Evolutionary conservation across 1,140 invertebrate species (phyloP), one percentile per base, ranked within the genome.

Genomic region (Oncopodura yosiiana): DNA sequence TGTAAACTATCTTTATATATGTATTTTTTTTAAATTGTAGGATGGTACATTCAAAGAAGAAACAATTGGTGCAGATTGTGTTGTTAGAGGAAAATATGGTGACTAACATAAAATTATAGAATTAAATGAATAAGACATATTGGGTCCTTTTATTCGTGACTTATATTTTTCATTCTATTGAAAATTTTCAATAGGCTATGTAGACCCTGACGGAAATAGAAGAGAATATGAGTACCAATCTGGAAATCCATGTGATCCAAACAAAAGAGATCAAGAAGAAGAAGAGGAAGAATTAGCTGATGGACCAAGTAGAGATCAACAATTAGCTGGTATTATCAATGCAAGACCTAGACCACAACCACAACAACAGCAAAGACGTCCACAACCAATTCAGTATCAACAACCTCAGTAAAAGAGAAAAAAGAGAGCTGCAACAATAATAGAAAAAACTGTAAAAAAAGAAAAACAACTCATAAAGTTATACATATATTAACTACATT

Each of bases 1-100:
- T 34, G n/a, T n/a, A 34, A 9, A 34, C 8, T n/a, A 34, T 42
- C 39, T 11, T 11, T 19, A 16, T 42, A 21, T 21, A 42, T 42
- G 39, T 8, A 6, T 8, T 42, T 12, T 42, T 8, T 8, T 9
- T 16, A 16, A 42, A 12, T 42, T 11, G 11, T 84, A 86, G 50
- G 82, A 84, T 64, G 82, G 82, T 12, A 76, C 76, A 2, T 85
- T 81, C 67, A 88, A 88, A 66, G 85, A 88, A 66, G 86, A 88
- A 69, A 77, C 79, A 5, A 23, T 64, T 4, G 86, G 86, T 46
- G 73, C 78, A 14, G 83, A 87, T 65, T 87, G 85, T 67, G 74
- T 87, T 36, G 86, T 84, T 4, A 74, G 81, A 30, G 86, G 86
- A 38, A 86, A 83, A 66, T 88, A 87, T 64, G 85, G 85, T n/a